A percentile compares a stretch with the other conserved stretches of the same genome.
Evolutionary conservation across 2,888 invertebrate species (phyloP).

Genomic region (Drosophila formosana): DNA sequence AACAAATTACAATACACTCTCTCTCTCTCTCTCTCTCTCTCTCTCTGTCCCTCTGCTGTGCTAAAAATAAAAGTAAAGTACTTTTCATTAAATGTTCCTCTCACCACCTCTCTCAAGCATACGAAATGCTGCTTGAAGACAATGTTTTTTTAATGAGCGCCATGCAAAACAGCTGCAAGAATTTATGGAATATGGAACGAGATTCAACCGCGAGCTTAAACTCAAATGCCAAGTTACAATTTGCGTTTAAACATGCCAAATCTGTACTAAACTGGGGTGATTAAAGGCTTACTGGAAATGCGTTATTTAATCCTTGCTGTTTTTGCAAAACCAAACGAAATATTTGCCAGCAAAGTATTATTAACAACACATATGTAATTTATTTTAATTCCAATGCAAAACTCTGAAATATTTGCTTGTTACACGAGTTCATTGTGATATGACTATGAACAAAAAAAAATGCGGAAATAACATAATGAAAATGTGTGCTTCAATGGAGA

Average conservation of each 20-base stretch:
- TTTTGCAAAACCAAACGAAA: neutral
- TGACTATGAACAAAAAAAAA: neutral
- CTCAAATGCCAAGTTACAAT: neutral
- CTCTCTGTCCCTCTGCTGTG: neutral
- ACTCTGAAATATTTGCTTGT: neutral
- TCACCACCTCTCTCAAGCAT: neutral
- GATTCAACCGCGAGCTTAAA: neutral
- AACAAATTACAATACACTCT: constrained; percentile 39
- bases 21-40: constrained; percentile 2
- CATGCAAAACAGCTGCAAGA: no score
- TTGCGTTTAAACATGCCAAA: neutral
- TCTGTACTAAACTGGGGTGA: neutral
- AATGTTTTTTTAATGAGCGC: constrained; percentile 51
- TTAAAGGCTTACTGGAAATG: neutral
- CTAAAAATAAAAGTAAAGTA: constrained; percentile 42
- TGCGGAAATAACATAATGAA: neutral
- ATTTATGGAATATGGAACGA: constrained; percentile 1
- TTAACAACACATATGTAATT: neutral
- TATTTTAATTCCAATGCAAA: neutral
- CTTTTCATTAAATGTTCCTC: constrained; percentile 45
- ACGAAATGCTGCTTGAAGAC: neutral
- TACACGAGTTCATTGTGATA: neutral
- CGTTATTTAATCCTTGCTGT: neutral
- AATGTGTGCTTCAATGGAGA: neutral
- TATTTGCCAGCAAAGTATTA: neutral